phyloP scores from a whole-genome alignment of 2,113 vertebrate genomes.

The Trichechus manatus region DNA sequence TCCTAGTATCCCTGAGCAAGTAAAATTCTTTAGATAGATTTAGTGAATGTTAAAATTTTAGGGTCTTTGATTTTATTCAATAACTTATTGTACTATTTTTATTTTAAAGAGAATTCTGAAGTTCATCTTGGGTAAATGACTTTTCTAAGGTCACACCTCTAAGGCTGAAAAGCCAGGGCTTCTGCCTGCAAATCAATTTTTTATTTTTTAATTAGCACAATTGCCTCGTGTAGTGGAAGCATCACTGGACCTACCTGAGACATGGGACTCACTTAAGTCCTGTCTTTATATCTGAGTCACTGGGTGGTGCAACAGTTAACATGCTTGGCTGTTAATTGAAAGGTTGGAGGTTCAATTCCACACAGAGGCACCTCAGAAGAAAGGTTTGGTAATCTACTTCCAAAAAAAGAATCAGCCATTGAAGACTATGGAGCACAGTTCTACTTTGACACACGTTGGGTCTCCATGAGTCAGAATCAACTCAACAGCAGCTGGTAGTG shows the following conservation, averaged over 20 bases:
- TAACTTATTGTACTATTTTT: background rate
- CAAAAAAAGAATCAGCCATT: background rate
- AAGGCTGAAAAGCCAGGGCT: background rate
- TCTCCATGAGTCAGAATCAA: background rate
- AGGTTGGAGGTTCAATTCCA: background rate
- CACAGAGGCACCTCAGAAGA: background rate
- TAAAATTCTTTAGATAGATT: background rate
- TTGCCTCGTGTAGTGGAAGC: background rate
- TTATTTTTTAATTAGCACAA: background rate
- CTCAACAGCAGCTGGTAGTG: background rate
- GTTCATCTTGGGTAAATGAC: background rate
- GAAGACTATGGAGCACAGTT: background rate
- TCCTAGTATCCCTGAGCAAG: background rate
- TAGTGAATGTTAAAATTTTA: background rate
- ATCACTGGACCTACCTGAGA: background rate
- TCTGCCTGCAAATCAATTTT: background rate
- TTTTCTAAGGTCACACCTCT: background rate
- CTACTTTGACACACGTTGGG: background rate
- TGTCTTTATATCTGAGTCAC: background rate
- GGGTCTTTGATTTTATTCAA: background rate
- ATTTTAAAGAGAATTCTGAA: background rate
- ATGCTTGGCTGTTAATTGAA: background rate
- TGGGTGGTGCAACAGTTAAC: background rate
- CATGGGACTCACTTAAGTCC: background rate
- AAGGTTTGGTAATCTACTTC: background rate